These are phyloP conservation scores for Caenorhabditis inopinata DNA, from an alignment of 1,140 invertebrate genomes.

Conservation along the genomic window DNA sequence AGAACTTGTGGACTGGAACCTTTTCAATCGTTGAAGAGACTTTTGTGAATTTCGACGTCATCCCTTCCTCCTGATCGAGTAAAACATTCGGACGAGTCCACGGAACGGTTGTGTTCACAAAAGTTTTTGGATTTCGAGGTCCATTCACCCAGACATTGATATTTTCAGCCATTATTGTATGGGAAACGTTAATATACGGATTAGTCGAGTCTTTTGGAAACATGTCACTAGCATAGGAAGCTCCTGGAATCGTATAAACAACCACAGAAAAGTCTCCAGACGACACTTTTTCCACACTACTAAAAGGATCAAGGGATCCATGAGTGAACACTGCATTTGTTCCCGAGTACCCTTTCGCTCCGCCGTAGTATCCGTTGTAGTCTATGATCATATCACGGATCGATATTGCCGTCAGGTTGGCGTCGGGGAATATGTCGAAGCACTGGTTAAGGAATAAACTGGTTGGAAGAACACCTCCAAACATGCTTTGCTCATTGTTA, in stretches of 20 bases:
- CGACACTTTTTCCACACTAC: slow-evolving; percentile 73
- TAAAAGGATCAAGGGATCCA: slow-evolving; percentile 89
- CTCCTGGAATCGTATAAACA: slow-evolving; percentile 56
- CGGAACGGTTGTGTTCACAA: neutral
- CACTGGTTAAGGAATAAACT: slow-evolving; percentile 73
- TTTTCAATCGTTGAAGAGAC: too few species aligned
- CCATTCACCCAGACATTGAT: slow-evolving; percentile 10
- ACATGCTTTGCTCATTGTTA: slow-evolving; percentile 73
- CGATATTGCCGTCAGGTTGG: slow-evolving; percentile 76
- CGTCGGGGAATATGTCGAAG: slow-evolving; percentile 49
- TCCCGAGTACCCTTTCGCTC: slow-evolving; percentile 72
- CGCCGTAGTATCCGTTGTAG: slow-evolving; percentile 82
- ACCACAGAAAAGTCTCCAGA: slow-evolving; percentile 63
- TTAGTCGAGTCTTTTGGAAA: slow-evolving; percentile 27
- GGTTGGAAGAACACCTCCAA: slow-evolving; percentile 69
- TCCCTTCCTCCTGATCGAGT: too few species aligned
- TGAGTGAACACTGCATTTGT: slow-evolving; percentile 82
- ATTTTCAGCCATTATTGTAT: slow-evolving; percentile 9
- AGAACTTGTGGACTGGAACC: too few species aligned
- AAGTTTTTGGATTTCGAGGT: neutral
- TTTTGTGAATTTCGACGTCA: slow-evolving; percentile 23
- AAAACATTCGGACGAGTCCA: neutral
- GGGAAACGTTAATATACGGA: neutral
- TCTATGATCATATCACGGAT: slow-evolving; percentile 71
- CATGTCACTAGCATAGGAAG: slow-evolving; percentile 43